Base-by-base conservation (phyloP, 1,140 invertebrate genomes). In the Eumeta japonica region DNA sequence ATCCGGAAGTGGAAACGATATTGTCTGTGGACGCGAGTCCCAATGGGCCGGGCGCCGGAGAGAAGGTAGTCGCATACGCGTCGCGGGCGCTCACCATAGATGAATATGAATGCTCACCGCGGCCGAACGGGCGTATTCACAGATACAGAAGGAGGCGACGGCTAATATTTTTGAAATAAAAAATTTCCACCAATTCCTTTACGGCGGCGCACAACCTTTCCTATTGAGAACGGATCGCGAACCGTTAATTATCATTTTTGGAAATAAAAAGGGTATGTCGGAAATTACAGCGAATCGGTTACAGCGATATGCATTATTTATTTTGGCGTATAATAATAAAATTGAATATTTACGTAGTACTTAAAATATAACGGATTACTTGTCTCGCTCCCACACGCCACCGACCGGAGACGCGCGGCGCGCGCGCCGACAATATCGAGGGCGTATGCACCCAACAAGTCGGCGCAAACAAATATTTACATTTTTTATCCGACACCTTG, bases 161-260 rank as follows among this genome's bases (percentile, higher is more conserved):
- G 41, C 52, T 4, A 52, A 60, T 11, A 41, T 60, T 14, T 58
- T 47, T 39, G 51, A 44, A 1, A 29, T 59, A 7, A 45, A 38
- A 24, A 48, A 75, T 52, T 53, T 79, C 60, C 56, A 45, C 17
- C 37, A 46, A 19, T 77, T 68, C 41, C 35, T 79, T 7, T 75
- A 58, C 45, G 72, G 65, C n/a, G 43, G 55, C 5, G 41, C 48
- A 27, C 68, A 78, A 32, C 47, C 40, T 4, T 43, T 43, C 16
- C 28, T 10, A 14, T 46, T 78, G 11, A 18, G 58, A 16, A 78
- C 75, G 3, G 78, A 80, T 47, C 71, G 79, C 42, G 57, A 70
- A 39, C 67, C 77, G 0, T 46, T 80, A 15, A 38, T 63, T 4
- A 35, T 29, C 5, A 63, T 75, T 34, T 73, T 75, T 27, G 52